phyloP scores from a whole-genome alignment of 2,888 invertebrate species.

The Aporophyla lueneburgensis region DNA sequence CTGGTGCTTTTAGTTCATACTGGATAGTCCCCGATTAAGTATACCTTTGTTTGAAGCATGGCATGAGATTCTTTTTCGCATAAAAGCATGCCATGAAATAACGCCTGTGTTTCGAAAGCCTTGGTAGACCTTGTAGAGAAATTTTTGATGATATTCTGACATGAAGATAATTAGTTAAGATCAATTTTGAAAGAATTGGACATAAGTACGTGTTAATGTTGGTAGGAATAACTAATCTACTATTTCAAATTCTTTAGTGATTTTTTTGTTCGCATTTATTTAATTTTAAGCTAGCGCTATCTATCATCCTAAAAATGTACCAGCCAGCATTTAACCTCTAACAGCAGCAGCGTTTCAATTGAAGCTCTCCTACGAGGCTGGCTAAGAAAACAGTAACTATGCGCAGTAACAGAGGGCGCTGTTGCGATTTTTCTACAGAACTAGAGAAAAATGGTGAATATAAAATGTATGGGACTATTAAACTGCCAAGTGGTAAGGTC shows the following conservation, averaged over 20 bases:
- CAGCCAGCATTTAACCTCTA: neutral
- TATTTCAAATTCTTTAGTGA: neutral
- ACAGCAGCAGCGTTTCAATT: neutral
- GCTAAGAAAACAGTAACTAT: neutral
- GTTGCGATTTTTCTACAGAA: neutral
- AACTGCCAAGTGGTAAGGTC: neutral
- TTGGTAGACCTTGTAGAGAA: too few relatives aligned
- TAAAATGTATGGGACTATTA: neutral
- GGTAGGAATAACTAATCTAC: neutral
- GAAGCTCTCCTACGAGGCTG: neutral
- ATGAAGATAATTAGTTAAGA: neutral
- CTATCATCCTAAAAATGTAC: neutral
- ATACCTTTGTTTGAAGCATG: too few relatives aligned
- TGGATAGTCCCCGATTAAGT: neutral
- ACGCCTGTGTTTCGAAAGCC: too few relatives aligned
- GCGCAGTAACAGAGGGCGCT: conserved; percentile 22
- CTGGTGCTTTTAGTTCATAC: neutral
- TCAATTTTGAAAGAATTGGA: neutral
- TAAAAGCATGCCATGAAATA: neutral
- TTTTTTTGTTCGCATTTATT: neutral
- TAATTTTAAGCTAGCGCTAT: neutral
- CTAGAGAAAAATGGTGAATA: neutral
- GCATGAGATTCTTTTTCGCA: too few relatives aligned
- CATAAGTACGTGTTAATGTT: too few relatives aligned
- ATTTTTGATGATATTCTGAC: neutral